phyloP scores from a whole-genome alignment of 2,797 vertebrate species.

The Notoglanidium macrostoma region DNA sequence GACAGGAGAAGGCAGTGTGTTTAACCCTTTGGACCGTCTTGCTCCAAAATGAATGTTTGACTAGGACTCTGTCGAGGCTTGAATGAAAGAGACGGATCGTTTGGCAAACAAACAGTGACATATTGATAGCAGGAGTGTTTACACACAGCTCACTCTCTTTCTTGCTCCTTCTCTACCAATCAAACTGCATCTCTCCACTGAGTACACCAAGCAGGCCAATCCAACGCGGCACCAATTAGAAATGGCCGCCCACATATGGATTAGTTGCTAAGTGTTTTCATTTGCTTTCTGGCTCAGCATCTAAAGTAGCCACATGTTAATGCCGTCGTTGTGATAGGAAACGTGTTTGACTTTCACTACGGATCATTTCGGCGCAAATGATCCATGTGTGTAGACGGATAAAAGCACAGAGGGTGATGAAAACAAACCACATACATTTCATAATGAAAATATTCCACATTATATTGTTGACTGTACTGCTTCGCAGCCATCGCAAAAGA shows the following conservation, averaged over 20 bases:
- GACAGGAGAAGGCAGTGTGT: slow-evolving; percentile 78
- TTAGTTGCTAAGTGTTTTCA: slow-evolving; percentile 34
- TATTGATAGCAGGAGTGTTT: slow-evolving; percentile 74
- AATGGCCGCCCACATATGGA: slow-evolving; percentile 13
- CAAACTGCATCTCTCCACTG: slow-evolving; percentile 5
- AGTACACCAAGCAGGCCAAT: slow-evolving; percentile 19
- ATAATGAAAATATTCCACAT: slow-evolving; percentile 21
- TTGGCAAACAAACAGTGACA: slow-evolving; percentile 73
- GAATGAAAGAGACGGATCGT: slow-evolving; percentile 72
- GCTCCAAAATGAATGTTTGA: slow-evolving; percentile 75
- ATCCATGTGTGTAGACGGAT: slow-evolving; percentile 33
- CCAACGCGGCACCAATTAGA: background rate
- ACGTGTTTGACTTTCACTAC: slow-evolving; percentile 42
- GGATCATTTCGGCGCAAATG: slow-evolving; percentile 33
- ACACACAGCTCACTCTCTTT: slow-evolving; percentile 56
- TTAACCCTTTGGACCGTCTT: slow-evolving; percentile 64
- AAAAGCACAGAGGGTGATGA: slow-evolving; percentile 35
- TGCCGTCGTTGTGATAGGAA: slow-evolving; percentile 30
- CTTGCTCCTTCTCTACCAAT: slow-evolving; percentile 36
- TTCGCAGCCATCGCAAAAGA: background rate
- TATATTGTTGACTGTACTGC: background rate
- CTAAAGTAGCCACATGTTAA: slow-evolving; percentile 41
- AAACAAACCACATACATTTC: slow-evolving; percentile 27
- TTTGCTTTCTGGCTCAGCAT: slow-evolving; percentile 37
- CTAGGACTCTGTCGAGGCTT: slow-evolving; percentile 74